Evolutionary conservation across 2,888 invertebrate genomes (phyloP), one percentile per base, ranked within the genome.

Genomic region (Pandemis corylana): DNA sequence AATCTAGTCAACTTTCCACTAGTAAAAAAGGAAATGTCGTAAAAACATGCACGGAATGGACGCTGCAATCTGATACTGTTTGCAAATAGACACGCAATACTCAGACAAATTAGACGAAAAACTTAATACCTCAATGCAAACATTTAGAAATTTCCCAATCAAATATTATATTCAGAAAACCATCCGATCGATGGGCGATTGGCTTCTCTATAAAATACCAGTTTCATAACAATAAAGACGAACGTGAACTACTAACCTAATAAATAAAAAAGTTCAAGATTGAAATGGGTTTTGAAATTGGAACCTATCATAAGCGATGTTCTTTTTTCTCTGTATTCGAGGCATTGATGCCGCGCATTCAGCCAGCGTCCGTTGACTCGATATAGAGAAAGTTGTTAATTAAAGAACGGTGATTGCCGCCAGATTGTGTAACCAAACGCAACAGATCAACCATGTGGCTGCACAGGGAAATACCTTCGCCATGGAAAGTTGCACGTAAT

Each of bases 351-450:
- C 62, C 71, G 78, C 76, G 78, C 80, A 81, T 81, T 80, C 78
- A 78, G 78, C 77, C 78, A 78, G 80, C 87, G 92, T 90, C 87
- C 91, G 86, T 90, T 91, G 92, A 91, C 92, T 91, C 86, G 84
- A 80, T 81, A 77, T 80, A 85, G 93, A 92, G 93, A 93, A 93
- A 93, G 93, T 93, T 89, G 86, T 85, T 91, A 92, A 92, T 92
- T 91, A 92, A 77, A 85, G 85, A 86, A 78, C 83, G 80, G 82
- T 85, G 89, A 91, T 90, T 87, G 90, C 84, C 83, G 73, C 79
- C 76, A 76, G 87, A 90, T 93, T 93, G 91, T 91, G 88, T 88
- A 92, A 93, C 84, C 71, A 83, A 86, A 88, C 84, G 88, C 85
- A 90, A 89, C 87, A 83, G 85, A 85, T 84, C 82, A 82, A 82